Base-by-base conservation (phyloP, 2,113 vertebrate genomes). In the Seriola rivoliana region DNA sequence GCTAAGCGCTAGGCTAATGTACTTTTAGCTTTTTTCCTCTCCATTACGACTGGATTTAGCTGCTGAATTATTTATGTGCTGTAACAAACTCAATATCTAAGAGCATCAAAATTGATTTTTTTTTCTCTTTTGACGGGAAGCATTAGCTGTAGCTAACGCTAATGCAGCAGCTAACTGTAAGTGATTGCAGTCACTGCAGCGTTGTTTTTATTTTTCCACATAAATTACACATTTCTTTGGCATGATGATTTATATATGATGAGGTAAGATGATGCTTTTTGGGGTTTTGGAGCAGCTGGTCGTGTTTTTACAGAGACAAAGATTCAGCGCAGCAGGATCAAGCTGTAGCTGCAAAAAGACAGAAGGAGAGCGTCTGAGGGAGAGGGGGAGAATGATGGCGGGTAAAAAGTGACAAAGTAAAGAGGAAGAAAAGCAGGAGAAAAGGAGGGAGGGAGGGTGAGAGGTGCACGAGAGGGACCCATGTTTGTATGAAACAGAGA, bases 401-500 rank as follows among this genome's bases (percentile, higher is more conserved):
- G 40, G 17, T 0, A 5, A 34, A 29, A 48, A 58, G 19, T 23
- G 34, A 34, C 13, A 46, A 25, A 40, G 42, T 29, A 4, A 3
- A 17, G 4, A 11, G 74, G 16, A 21, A 25, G 19, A 8, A 32
- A 36, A 58, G 52, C 19, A 36, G 40, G 8, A 14, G 17, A 10
- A 17, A 29, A 29, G 29, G 29, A 29, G 29, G 29, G 13, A 57
- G 25, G 21, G 16, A 8, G 13, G 32, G 34, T 34, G 66, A 40
- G 42, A 38, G 29, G 32, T 13, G 64, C 59, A 48, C 4, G 14
- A 36, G 59, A 63, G 69, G 58, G 71, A 19, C 12, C 55, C 52
- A 5, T 85, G 78, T 72, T 78, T 46, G 59, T 59, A 34, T 68
- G 67, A 57, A 84, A 81, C 52, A 63, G 72, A 77, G 84, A 64